Evolutionary conservation across 2,888 invertebrate species (phyloP), one percentile per base, ranked within the genome.

Genomic region (Deilephila elpenor): DNA sequence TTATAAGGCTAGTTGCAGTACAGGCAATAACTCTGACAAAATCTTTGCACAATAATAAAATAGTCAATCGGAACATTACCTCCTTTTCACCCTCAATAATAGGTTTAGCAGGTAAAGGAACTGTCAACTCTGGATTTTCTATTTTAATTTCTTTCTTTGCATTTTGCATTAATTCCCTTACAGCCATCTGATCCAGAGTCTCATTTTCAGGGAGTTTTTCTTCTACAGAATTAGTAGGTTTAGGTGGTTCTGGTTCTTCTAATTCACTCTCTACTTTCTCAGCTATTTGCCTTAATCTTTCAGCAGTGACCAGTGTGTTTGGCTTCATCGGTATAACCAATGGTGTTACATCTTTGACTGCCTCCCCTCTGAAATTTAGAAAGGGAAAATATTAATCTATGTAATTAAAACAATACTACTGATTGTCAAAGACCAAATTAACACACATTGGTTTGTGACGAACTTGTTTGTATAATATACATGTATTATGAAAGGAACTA

Each of bases 101-200:
- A 29, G 95, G 94, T 73, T 95, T 91, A 70, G 95, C 93, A n/a
- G 95, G 93, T n/a, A 96, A 80, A 0, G 96, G 95, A 17, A 97
- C 91, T 5, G 95, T 91, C 25, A 96, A 85, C 8, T 88, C 82
- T 71, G 89, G 84, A 4, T 81, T 81, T 64, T 93, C 90, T 1
- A 88, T 82, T 78, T 87, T 90, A 20, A 93, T 87, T 34, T 87
- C 83, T 56, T 93, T 91, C 34, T 91, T 91, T 0, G 95, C 89
- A 83, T 96, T 96, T 78, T 96, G 95, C 64, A 98, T 83, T 53
- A 98, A 90, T 90, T 98, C 97, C 76, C 96, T 94, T 0, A 96
- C 96, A 29, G 97, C 98, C 87, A 96, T 96, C 86, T 97, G 96
- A 75, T 98, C 97, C 34, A 93, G 75, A 0, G 89, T 88, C 82